Base-by-base conservation (phyloP, 2,888 invertebrate species). In the Cyclophora punctaria region DNA sequence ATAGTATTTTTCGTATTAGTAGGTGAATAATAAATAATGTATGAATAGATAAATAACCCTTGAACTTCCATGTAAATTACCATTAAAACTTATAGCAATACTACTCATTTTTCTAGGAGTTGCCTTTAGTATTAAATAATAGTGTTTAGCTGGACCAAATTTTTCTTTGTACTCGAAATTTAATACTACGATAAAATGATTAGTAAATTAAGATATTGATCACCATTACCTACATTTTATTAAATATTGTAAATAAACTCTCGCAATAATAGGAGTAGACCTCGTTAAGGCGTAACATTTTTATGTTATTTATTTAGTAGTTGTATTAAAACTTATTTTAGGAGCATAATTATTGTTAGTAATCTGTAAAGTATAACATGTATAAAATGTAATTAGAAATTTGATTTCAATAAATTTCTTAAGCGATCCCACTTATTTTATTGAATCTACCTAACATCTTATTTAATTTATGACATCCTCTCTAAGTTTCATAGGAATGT, bases 91-190 rank as follows among this genome's bases (percentile, higher is more conserved):
- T 64, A 78, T 78, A 81, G 81, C 80, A 82, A 83, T 80, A 81
- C 74, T 76, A 77, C 66, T 73, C 71, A 71, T 74, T 78, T 78
- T 69, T 71, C 67, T 81, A 83, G 79, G 69, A 80, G 73, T 79
- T 82, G 81, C 78, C 77, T 82, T 82, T 85, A 83, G 81, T 76
- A 77, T 68, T 60, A 53, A 55, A 2, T 44, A 70, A 5, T 86
- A 86, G 86, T 73, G 80, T 72, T 84, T 87, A 87, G 88, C 87
- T 87, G 88, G 88, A 88, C 88, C 88, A 88, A 88, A 84, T 84
- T 84, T 58, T 81, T 73, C 73, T 80, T 84, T 83, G 70, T 77
- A 80, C 79, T 80, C 69, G 77, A 78, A 77, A 72, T 69, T 59
- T 59, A 57, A 44, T 69, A 78, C 73, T 69, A 78, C 73, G 67